A percentile compares a stretch with the other conserved stretches of the same genome.
Evolutionary conservation across 2,113 vertebrate genomes (phyloP).

Genomic region (Hassar affinis): DNA sequence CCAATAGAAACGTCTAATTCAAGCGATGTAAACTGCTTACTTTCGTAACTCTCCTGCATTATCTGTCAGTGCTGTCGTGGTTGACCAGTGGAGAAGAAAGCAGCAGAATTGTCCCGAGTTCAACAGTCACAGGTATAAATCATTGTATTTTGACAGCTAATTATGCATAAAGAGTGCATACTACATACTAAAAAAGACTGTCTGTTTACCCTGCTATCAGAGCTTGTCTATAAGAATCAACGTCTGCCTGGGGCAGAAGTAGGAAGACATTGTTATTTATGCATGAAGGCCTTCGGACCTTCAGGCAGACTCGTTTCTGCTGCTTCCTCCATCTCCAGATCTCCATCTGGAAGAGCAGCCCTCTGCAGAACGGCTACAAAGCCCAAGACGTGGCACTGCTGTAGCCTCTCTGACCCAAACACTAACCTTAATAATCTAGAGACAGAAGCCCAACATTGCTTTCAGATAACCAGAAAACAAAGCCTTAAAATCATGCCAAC

Average conservation of each 20-base stretch:
- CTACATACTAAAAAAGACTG: too few species aligned
- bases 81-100: not conserved
- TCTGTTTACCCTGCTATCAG: constrained; percentile 38
- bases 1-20: not conserved
- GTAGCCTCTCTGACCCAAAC: constrained; percentile 2
- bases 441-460: constrained; percentile 7
- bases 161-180: not conserved
- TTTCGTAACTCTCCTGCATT: not conserved
- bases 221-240: constrained; percentile 29
- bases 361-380: not conserved
- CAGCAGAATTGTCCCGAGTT: not conserved
- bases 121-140: not conserved
- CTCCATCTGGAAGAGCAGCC: constrained; percentile 11
- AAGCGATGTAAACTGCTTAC: constrained; percentile 5
- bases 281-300: constrained; percentile 45
- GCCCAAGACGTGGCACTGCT: not conserved
- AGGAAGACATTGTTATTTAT: constrained; percentile 32
- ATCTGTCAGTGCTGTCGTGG: constrained; percentile 6
- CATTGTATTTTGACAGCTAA: not conserved
- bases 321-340: constrained; percentile 2
- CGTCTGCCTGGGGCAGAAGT: constrained; percentile 23
- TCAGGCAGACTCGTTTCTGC: constrained; percentile 34
- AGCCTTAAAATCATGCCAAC: constrained; percentile 8
- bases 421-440: constrained; percentile 11
- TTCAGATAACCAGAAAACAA: not conserved